These are phyloP conservation scores for Tiphia femorata DNA, from an alignment of 2,888 invertebrate species.

Conservation along the genomic window DNA sequence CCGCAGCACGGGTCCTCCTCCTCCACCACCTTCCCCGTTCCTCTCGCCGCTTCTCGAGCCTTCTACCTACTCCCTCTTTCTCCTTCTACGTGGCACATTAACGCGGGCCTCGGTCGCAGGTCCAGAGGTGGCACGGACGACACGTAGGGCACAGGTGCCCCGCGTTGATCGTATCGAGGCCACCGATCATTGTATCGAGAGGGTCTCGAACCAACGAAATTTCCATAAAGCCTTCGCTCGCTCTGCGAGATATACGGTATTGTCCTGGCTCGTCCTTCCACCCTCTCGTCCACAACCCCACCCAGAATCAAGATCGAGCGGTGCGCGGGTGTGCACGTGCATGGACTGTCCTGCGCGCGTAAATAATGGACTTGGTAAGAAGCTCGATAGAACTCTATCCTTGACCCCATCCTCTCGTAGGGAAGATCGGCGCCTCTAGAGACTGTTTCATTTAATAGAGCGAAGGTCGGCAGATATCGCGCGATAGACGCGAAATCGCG, in stretches of 20 bases:
- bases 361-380: conserved; percentile 53
- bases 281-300: conserved; percentile 43
- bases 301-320: conserved; percentile 55
- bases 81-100: background rate
- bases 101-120: too few species aligned
- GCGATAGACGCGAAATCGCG: background rate
- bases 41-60: conserved; percentile 14
- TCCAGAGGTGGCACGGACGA: conserved; percentile 47
- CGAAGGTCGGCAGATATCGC: too few species aligned
- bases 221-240: conserved; percentile 64
- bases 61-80: too few species aligned
- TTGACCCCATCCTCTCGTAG: conserved; percentile 14
- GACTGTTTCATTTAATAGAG: too few species aligned
- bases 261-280: conserved; percentile 31
- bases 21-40: conserved; percentile 28
- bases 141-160: conserved; percentile 66
- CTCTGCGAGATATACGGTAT: conserved; percentile 45
- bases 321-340: conserved; percentile 45
- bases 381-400: conserved; percentile 9
- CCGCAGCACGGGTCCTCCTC: conserved; percentile 30
- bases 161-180: conserved; percentile 61
- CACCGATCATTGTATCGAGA: conserved; percentile 65
- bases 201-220: conserved; percentile 58
- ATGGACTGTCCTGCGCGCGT: conserved; percentile 51
- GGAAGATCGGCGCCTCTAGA: too few species aligned